phyloP scores from a whole-genome alignment of 2,113 vertebrate genomes.

The Ondatra zibethicus region DNA sequence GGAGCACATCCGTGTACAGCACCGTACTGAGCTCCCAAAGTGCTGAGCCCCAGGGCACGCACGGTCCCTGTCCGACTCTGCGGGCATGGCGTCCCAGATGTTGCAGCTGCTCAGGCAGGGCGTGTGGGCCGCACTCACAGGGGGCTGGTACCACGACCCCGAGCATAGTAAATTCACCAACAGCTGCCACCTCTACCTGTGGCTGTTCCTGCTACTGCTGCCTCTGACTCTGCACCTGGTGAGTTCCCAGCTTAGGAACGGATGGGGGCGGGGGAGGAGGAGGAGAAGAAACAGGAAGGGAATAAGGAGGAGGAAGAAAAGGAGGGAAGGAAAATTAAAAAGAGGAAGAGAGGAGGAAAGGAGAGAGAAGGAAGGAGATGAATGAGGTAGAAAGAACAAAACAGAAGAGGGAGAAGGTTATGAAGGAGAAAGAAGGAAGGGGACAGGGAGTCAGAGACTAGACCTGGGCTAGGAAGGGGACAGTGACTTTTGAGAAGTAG shows the following conservation, averaged over 20 bases:
- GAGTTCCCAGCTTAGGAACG: slow-evolving; percentile 74
- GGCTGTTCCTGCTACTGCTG: slow-evolving; percentile 95
- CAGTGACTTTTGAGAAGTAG: not conserved
- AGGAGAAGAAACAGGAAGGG: not conserved
- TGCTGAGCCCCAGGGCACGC: not conserved
- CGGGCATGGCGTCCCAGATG: slow-evolving; percentile 92
- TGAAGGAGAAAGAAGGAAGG: not conserved
- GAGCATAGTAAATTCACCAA: slow-evolving; percentile 97
- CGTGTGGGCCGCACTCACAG: slow-evolving; percentile 97
- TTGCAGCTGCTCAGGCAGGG: slow-evolving; percentile 95
- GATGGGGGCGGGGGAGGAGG: not conserved
- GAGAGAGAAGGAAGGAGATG: too few relatives aligned
- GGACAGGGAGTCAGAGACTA: not conserved
- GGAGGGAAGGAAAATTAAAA: not conserved
- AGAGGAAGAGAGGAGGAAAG: not conserved
- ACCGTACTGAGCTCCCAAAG: not conserved
- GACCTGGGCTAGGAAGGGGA: not conserved
- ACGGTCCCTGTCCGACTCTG: not conserved
- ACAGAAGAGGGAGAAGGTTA: not conserved
- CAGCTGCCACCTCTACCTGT: slow-evolving; percentile 97
- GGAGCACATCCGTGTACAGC: not conserved
- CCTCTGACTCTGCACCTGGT: slow-evolving; percentile 96
- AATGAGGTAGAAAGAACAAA: not conserved
- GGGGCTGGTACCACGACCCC: slow-evolving; percentile 98
- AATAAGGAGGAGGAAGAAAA: not conserved